Conservation (phyloP, 2,888 invertebrate genomes). For the Mechanitis mazaeus region DNA sequence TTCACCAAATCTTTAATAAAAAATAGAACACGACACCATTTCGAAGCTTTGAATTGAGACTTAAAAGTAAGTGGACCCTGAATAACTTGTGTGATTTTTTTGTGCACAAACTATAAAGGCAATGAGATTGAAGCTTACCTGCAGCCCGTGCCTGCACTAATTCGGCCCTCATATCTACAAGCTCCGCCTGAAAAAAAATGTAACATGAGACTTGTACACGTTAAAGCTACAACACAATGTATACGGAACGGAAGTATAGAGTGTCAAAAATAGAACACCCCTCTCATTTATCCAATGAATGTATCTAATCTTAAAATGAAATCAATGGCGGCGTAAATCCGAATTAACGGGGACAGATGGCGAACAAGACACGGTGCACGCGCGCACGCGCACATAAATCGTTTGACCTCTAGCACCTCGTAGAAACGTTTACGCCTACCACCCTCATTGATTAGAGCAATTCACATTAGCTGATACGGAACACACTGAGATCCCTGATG, state of each 20-base stretch:
- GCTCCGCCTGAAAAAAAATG: constrained; percentile 80
- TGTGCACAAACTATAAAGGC: not conserved
- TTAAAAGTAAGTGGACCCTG: not conserved
- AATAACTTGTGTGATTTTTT: not conserved
- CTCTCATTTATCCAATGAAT: constrained; percentile 46
- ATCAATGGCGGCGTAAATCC: constrained; percentile 51
- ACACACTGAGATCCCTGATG: constrained; percentile 17
- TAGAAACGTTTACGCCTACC: constrained; percentile 30
- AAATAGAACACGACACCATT: not conserved
- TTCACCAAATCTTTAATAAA: not conserved
- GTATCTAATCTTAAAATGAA: constrained; percentile 43
- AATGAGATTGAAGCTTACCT: constrained; percentile 42
- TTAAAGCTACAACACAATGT: constrained; percentile 21
- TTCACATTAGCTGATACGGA: constrained; percentile 13
- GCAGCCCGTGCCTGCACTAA: constrained; percentile 81
- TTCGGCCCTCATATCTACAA: constrained; percentile 85
- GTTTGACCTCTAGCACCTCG: constrained; percentile 52
- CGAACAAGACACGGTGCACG: constrained; percentile 19
- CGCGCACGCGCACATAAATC: constrained; percentile 54
- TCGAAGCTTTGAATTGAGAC: not conserved
- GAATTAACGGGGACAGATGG: constrained; percentile 54
- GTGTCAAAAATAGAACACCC: constrained; percentile 38
- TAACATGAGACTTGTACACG: constrained; percentile 27
- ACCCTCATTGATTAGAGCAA: constrained; percentile 21
- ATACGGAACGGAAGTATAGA: constrained; percentile 40